These are phyloP conservation scores for Speoplatyrhinus poulsoni DNA, from an alignment of 2,113 vertebrate genomes.

Conservation along the genomic window DNA sequence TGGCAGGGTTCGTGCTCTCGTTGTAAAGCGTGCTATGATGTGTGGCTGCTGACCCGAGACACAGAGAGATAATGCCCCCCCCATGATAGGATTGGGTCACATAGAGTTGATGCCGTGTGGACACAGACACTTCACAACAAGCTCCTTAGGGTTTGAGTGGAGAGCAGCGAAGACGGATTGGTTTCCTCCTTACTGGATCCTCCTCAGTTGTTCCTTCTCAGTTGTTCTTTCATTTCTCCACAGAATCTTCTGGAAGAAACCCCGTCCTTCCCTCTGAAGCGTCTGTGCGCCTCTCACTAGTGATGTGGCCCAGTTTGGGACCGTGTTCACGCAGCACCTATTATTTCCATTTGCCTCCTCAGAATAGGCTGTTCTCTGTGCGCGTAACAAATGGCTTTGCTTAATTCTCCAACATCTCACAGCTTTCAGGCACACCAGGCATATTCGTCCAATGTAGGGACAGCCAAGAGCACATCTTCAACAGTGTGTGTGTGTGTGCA, in stretches of 20 bases:
- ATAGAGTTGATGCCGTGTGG: too few relatives aligned
- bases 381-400: constrained; percentile 55
- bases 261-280: too few relatives aligned
- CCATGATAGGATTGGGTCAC: constrained; percentile 19
- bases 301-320: constrained; percentile 27
- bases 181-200: too few relatives aligned
- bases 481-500: constrained; percentile 17
- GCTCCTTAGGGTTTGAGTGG: not conserved
- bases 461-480: constrained; percentile 32
- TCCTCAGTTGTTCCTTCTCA: not conserved
- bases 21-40: constrained; percentile 54
- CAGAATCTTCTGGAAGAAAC: too few relatives aligned
- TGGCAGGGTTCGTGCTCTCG: constrained; percentile 54
- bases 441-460: constrained; percentile 54
- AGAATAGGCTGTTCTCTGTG: constrained; percentile 21
- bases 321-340: constrained; percentile 27
- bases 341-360: constrained; percentile 32
- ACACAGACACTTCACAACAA: not conserved
- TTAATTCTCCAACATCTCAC: constrained; percentile 38
- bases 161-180: too few relatives aligned
- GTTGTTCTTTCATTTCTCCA: constrained; percentile 17
- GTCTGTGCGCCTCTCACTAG: constrained; percentile 10
- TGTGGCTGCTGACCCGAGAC: constrained; percentile 54
- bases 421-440: constrained; percentile 30
- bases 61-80: constrained; percentile 40